These are phyloP conservation scores for Pristionchus exspectatus DNA, from an alignment of 2,888 invertebrate genomes.

Conservation along the genomic window DNA sequence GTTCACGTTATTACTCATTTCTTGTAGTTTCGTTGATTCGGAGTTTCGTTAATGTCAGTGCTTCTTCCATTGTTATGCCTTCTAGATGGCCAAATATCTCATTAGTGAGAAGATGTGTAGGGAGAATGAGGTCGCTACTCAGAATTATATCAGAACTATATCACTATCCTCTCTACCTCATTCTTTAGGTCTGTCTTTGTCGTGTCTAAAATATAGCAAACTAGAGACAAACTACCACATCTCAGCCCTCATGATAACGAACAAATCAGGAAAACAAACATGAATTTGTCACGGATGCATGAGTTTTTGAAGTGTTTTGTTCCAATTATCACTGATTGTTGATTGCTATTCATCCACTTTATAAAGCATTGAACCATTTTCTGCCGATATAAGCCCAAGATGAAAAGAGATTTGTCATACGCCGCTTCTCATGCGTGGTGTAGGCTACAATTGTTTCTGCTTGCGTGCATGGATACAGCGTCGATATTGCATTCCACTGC, in stretches of 20 bases:
- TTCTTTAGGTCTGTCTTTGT: too few relatives aligned
- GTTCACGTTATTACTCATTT: too few relatives aligned
- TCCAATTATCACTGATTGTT: neutral
- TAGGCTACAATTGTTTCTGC: neutral
- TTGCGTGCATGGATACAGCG: neutral
- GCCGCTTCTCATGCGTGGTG: neutral
- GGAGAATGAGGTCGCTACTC: neutral
- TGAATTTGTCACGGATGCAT: neutral
- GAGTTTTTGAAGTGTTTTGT: neutral
- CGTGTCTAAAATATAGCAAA: too few relatives aligned
- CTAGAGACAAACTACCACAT: neutral
- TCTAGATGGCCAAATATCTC: neutral
- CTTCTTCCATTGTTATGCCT: neutral
- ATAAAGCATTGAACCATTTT: too few relatives aligned
- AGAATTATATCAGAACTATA: constrained; percentile 6
- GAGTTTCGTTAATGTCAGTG: neutral
- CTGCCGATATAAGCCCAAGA: too few relatives aligned
- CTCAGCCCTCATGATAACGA: neutral
- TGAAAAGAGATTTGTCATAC: too few relatives aligned
- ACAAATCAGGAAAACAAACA: neutral
- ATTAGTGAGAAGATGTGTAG: neutral
- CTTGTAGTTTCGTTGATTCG: too few relatives aligned
- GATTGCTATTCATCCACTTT: neutral
- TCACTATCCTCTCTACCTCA: neutral
- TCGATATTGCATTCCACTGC: too few relatives aligned